These are phyloP conservation scores for Balanococcus diminutus DNA, from an alignment of 2,888 invertebrate genomes.

Conservation along the genomic window DNA sequence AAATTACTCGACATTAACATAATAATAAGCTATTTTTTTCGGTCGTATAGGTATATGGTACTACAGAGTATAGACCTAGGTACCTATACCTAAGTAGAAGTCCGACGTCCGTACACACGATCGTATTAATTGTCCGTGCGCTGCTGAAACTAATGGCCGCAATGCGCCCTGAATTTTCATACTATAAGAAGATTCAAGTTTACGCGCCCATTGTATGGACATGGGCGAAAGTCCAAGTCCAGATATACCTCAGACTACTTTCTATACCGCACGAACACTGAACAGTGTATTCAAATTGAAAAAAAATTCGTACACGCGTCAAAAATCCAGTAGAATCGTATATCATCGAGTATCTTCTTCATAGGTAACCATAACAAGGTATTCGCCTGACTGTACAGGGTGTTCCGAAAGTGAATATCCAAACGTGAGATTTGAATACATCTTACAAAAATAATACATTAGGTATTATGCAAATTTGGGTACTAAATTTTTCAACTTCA, in stretches of 20 bases:
- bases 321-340: neutral
- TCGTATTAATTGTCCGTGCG: conserved; percentile 27
- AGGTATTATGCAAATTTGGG: too few species aligned
- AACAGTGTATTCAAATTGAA: neutral
- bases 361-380: too few species aligned
- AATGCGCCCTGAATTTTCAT: neutral
- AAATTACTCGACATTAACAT: conserved; percentile 42
- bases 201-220: neutral
- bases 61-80: too few species aligned
- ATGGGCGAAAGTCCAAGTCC: conserved; percentile 29
- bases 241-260: too few species aligned
- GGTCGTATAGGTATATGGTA: neutral
- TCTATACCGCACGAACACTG: neutral
- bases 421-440: too few species aligned
- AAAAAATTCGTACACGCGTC: conserved; percentile 23
- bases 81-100: neutral
- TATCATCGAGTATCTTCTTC: neutral
- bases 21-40: conserved; percentile 38
- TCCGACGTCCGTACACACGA: neutral
- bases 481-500: too few species aligned
- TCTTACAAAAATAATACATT: too few species aligned
- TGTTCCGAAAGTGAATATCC: too few species aligned
- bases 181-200: neutral
- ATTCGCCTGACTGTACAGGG: too few species aligned
- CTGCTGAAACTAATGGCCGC: conserved; percentile 40